Evolutionary conservation across 2,888 invertebrate genomes (phyloP), one percentile per base, ranked within the genome.

Genomic region (Brenthis ino): DNA sequence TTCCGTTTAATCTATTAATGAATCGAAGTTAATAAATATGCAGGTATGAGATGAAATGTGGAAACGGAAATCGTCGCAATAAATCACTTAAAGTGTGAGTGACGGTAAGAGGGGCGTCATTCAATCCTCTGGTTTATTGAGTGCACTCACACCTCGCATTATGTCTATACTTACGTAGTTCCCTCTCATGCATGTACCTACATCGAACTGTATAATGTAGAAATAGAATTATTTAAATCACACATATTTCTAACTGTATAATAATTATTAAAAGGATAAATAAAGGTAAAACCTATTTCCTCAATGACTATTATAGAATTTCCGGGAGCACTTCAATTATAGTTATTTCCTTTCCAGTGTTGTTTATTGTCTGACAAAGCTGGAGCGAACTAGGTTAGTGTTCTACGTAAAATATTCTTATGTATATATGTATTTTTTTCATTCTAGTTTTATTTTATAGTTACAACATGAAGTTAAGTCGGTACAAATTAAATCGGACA

Each of bases 31-130:
- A 64, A 60, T 70, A 74, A 74, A 74, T 75, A n/a, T 75, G 75
- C 77, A 74, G 68, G 69, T 74, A 72, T 72, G 69, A 73, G 68
- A 71, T 74, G 67, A 72, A 71, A 73, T 74, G 78, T 82, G 79
- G 78, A 79, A 83, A 80, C 81, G 83, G 83, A 86, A 83, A 80
- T 81, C 74, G 79, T 79, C 74, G 80, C 78, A 80, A 81, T 85
- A 82, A 84, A 85, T 80, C 80, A 78, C 77, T 74, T 76, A 79
- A 84, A 85, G 82, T 84, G 82, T 81, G 85, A 86, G 80, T 83
- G 85, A 84, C 83, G 79, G 80, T 78, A 78, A 80, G 80, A 73
- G 76, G 76, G 77, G 81, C 80, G 82, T 79, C 78, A 80, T 74
- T 74, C 70, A 68, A 57, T 72, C 65, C 60, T 66, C 48, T 61